Base-by-base conservation (phyloP, 2,113 vertebrate species). In the Andinoacara biseriatus region DNA sequence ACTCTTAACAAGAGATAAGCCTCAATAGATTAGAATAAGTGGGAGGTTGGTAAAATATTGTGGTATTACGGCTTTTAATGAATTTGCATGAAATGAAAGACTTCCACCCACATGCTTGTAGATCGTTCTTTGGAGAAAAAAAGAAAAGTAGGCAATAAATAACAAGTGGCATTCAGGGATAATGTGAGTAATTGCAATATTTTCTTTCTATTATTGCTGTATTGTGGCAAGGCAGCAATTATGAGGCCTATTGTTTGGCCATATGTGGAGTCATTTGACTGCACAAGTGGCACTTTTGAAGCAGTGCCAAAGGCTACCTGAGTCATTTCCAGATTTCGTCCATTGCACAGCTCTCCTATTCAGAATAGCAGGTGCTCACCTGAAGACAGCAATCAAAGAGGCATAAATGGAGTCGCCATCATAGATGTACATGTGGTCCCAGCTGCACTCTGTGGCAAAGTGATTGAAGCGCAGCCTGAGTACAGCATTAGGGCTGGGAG, bases 381-480 rank as follows among this genome's bases (percentile, higher is more conserved):
- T 99, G 94, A 98, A 99, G 33, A 97, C 97, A 24, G 97, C 98
- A 89, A 98, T 90, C 63, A 99, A 88, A 6, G 98, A 97, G 84
- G 97, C 96, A 6, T 98, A 98, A 91, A 98, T 95, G 20, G 98
- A 99, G 90, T 99, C 98, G 76, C 98, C 98, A 2, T 99, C 97
- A 26, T 97, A 98, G 46, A 98, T 95, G 0, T 98, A 99, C 63
- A 99, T 96, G 88, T 99, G 98, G 92, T 99, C 97, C 98, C 98
- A 99, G 84, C 97, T 99, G 96, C 98, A 99, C 87, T 99, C 98
- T 0, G 98, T 98, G 80, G 97, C 98, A 92, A 98, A 98, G 93
- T 99, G 97, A 93, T 92, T 97, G 94, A 99, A 98, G 65, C 97
- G 97, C 81, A 99, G 97, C 87, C 98, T 92, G 74, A 99, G 96